Percentiles rank a stretch among this genome's conserved stretches.
These are phyloP conservation scores for Carettochelys insculpta DNA, from an alignment of 2,113 vertebrate species.

Conservation along the genomic window DNA sequence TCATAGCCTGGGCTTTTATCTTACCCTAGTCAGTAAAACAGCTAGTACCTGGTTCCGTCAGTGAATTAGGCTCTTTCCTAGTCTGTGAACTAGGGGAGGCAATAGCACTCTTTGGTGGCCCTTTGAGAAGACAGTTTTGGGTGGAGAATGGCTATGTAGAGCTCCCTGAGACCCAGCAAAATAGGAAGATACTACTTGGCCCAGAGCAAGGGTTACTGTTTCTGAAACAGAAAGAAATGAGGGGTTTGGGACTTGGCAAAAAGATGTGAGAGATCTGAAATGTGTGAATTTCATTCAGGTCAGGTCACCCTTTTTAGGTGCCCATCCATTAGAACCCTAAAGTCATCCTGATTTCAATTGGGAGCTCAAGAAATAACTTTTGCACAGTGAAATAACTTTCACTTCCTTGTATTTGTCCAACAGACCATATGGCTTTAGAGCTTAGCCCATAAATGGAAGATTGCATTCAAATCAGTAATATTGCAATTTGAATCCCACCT, in stretches of 20 bases:
- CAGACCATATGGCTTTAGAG: slow-evolving; percentile 19
- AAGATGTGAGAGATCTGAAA: slow-evolving; percentile 11
- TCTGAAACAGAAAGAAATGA: neutral
- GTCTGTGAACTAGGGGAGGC: neutral
- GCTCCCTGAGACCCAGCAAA: neutral
- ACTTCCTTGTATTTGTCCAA: neutral
- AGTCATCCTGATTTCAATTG: slow-evolving; percentile 11
- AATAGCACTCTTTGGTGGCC: neutral
- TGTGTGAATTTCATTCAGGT: slow-evolving; percentile 22
- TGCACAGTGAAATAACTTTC: too few species aligned
- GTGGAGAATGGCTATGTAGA: neutral
- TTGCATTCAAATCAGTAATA: neutral
- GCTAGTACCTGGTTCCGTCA: neutral
- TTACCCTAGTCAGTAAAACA: neutral
- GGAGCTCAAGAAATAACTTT: neutral
- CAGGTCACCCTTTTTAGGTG: slow-evolving; percentile 11
- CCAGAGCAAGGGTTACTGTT: too few species aligned
- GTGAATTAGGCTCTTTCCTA: neutral
- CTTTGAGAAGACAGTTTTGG: neutral
- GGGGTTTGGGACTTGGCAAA: slow-evolving; percentile 26
- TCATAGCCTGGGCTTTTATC: too few species aligned
- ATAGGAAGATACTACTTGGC: too few species aligned
- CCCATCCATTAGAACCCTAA: slow-evolving; percentile 26
- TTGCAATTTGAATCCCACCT: neutral
- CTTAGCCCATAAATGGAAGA: slow-evolving; percentile 26